Base-by-base conservation (phyloP, 2,888 invertebrate genomes). In the Coelinius sp. region DNA sequence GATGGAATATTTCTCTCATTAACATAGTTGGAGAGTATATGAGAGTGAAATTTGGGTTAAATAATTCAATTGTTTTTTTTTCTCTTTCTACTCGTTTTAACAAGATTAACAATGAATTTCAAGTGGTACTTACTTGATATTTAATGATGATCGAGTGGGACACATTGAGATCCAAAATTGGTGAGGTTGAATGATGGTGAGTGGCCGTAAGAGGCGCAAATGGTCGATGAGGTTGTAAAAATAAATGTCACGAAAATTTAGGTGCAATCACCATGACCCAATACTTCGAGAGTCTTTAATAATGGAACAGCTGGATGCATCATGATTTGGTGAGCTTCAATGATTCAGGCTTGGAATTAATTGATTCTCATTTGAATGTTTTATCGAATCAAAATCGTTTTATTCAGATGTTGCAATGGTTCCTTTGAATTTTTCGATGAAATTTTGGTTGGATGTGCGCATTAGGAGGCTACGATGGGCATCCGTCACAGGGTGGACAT, bases 191-290 rank as follows among this genome's bases (percentile, higher is more conserved):
- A 59, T 49, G 46, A 49, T 27, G 31, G 59, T 35, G 35, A 59
- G 35, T 17, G 20, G 10, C 59, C 59, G n/a, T 59, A 59, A 59
- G 31, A 20, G 59, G 14, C 31, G 17, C 35, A 31, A 59, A 59
- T 59, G 59, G 59, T 20, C 59, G 35, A 59, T 35, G 31, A 35
- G 59, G 31, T 14, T 14, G 31, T 59, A 59, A 59, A 59, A 59
- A 59, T 59, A 31, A 59, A 59, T 59, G 59, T 59, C 59, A 59
- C 35, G 59, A 17, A 25, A 20, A 59, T 59, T 59, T 31, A 59
- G 59, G 31, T 14, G 20, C n/a, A 27, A 59, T 31, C 35, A 17
- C 20, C 31, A 59, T 59, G 59, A 35, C 59, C 59, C 35, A 59
- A 20, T 59, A 27, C n/a, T n/a, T n/a, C 59, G 20, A 20, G 20